phyloP scores from a whole-genome alignment of 2,113 vertebrate genomes.

The Chitala chitala region DNA sequence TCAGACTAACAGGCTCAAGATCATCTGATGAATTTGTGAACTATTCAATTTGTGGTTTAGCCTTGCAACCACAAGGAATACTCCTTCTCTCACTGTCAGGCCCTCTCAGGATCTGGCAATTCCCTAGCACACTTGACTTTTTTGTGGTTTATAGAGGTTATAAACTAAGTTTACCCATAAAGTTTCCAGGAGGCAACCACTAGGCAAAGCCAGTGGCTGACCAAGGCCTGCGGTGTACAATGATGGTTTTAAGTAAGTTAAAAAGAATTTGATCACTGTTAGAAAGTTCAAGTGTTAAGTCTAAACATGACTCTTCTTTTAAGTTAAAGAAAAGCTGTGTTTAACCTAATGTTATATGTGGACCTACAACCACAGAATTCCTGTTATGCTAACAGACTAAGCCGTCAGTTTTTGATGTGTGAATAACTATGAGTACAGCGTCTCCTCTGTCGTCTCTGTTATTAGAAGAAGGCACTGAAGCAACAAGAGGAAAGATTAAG shows the following conservation, averaged over 20 bases:
- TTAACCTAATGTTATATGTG: too few species aligned
- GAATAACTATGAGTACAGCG: too few species aligned
- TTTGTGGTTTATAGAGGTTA: background rate
- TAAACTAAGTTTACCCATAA: conserved; percentile 1
- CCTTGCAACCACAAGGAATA: conserved; percentile 67
- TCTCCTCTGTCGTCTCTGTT: too few species aligned
- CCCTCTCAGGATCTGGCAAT: conserved; percentile 2
- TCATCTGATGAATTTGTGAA: conserved; percentile 40
- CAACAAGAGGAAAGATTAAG: background rate
- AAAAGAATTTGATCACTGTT: background rate
- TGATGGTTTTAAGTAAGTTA: background rate
- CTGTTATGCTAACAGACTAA: too few species aligned
- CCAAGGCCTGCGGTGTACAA: background rate
- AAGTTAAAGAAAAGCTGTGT: too few species aligned
- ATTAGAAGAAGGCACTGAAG: background rate
- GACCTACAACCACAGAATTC: too few species aligned
- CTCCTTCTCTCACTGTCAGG: background rate
- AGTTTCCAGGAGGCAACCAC: conserved; percentile 5
- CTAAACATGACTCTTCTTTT: too few species aligned
- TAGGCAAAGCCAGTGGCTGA: conserved; percentile 6
- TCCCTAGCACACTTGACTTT: background rate
- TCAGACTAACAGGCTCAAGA: too few species aligned
- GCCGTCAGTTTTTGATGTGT: too few species aligned
- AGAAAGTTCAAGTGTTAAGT: background rate
- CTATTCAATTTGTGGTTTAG: conserved; percentile 72